These are phyloP conservation scores for Petrophora chlorosata DNA, from an alignment of 2,888 invertebrate species.

Conservation along the genomic window DNA sequence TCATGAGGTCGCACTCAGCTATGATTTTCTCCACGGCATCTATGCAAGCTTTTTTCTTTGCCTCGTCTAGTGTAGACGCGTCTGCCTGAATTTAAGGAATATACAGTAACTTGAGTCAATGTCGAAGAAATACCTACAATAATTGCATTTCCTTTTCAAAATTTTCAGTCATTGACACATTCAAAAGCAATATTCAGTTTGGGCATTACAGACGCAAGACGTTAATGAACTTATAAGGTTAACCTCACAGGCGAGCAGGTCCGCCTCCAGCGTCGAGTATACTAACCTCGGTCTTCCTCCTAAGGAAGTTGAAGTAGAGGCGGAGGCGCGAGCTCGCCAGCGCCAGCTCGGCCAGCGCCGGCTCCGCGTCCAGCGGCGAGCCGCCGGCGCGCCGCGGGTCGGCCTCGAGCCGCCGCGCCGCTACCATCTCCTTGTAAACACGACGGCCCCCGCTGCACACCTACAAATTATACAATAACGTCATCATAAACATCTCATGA, in stretches of 20 bases:
- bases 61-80: conserved; percentile 50
- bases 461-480: conserved; percentile 45
- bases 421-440: conserved; percentile 47
- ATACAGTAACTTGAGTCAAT: too few species aligned
- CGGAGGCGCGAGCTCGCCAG: conserved; percentile 95
- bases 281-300: conserved; percentile 87
- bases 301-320: conserved; percentile 94
- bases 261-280: too few species aligned
- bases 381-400: conserved; percentile 32
- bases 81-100: conserved; percentile 54
- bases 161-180: too few species aligned
- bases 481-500: neutral
- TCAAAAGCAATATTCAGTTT: too few species aligned
- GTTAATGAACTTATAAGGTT: too few species aligned
- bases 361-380: conserved; percentile 85
- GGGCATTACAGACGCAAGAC: too few species aligned
- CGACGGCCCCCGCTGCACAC: conserved; percentile 57
- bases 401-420: conserved; percentile 40
- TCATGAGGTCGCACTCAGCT: conserved; percentile 88
- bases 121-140: too few species aligned
- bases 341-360: conserved; percentile 94
- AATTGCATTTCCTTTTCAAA: too few species aligned
- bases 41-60: conserved; percentile 41
- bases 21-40: conserved; percentile 84
- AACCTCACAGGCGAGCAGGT: too few species aligned